Evolutionary conservation across 2,888 invertebrate genomes (phyloP).

Genomic region (Scotopteryx bipunctaria): DNA sequence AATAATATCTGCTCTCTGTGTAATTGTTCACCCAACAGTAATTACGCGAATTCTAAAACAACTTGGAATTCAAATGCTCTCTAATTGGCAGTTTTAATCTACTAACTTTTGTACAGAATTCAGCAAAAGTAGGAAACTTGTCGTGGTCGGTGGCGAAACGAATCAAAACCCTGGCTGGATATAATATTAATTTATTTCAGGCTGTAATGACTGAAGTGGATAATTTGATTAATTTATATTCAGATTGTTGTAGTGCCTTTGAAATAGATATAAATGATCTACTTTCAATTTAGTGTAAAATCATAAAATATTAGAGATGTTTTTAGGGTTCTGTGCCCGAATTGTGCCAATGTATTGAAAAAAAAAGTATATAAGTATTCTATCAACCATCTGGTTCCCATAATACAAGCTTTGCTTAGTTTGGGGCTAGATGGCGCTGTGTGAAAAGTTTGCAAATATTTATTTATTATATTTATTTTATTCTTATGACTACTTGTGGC

Average conservation of each 20-base stretch:
- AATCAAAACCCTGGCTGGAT: constrained; percentile 74
- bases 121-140: constrained; percentile 76
- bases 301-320: no score
- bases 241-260: constrained; percentile 43
- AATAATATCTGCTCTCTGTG: constrained; percentile 60
- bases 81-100: constrained; percentile 83
- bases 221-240: constrained; percentile 64
- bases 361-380: no score
- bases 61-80: constrained; percentile 79
- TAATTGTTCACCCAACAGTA: constrained; percentile 78
- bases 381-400: no score
- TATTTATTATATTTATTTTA: no score
- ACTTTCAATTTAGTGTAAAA: no score
- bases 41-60: constrained; percentile 80
- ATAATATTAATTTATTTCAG: constrained; percentile 72
- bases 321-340: no score
- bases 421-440: no score
- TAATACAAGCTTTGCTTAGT: no score
- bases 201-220: constrained; percentile 62
- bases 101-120: constrained; percentile 80
- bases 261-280: no score
- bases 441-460: no score
- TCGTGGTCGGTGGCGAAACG: constrained; percentile 74
- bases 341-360: no score
- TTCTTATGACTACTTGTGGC: no score